Conservation (phyloP, 64 coral and sea anemone species). For the Montipora capricornis region DNA sequence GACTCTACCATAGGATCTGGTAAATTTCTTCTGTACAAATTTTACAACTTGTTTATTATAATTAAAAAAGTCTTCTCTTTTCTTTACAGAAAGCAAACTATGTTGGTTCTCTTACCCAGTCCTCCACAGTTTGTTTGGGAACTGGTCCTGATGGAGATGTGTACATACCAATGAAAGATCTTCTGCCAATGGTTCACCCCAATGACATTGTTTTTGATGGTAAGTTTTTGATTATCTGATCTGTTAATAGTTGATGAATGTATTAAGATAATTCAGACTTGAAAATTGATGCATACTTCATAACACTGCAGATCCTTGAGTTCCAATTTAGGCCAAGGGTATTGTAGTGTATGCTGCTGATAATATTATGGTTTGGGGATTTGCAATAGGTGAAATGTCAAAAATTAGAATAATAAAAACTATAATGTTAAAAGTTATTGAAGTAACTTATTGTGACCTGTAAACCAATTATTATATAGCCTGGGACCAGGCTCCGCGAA, state of each 20-base stretch:
- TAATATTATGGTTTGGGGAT: too few species aligned
- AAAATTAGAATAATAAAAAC: too few species aligned
- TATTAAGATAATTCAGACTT: too few species aligned
- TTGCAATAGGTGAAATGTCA: too few species aligned
- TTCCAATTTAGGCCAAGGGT: too few species aligned
- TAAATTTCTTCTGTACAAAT: neutral
- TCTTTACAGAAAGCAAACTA: constrained; percentile 89
- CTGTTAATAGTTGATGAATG: neutral
- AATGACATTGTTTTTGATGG: constrained; percentile 99
- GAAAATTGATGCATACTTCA: too few species aligned
- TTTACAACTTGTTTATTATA: neutral
- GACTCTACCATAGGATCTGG: neutral
- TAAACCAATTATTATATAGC: too few species aligned
- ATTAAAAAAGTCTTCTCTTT: neutral
- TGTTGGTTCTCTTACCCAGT: constrained; percentile 94
- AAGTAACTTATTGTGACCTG: too few species aligned
- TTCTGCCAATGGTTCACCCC: constrained; percentile 97
- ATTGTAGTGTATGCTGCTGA: too few species aligned
- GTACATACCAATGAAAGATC: constrained; percentile 85
- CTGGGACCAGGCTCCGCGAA: too few species aligned
- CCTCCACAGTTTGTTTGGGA: constrained; percentile 94
- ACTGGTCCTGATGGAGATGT: constrained; percentile 88
- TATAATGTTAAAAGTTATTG: too few species aligned
- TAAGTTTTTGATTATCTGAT: constrained; percentile 6
- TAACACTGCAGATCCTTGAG: too few species aligned